Conservation (phyloP, 2,888 invertebrate species). For the Caenorhabditis macrosperma region DNA sequence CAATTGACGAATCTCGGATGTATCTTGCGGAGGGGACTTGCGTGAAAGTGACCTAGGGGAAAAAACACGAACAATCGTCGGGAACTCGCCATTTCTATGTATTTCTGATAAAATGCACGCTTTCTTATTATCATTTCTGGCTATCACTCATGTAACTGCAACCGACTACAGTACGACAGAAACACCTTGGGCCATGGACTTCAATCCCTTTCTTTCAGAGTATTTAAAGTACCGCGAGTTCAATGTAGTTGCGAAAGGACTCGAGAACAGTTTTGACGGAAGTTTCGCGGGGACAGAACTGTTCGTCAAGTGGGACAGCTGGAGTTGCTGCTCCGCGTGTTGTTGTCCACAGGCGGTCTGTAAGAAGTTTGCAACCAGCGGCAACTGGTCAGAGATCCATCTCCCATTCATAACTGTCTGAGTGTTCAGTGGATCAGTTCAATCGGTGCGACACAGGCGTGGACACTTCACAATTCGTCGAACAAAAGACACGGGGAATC, state of each 20-base stretch:
- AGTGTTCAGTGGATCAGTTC: constrained; percentile 18
- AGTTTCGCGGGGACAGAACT: constrained; percentile 25
- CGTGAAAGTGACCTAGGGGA: background rate
- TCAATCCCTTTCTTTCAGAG: constrained; percentile 26
- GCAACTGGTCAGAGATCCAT: constrained; percentile 17
- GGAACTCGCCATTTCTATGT: background rate
- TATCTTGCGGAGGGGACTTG: background rate
- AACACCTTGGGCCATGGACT: no score
- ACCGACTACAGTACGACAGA: background rate
- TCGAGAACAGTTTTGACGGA: constrained; percentile 1
- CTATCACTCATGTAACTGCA: background rate
- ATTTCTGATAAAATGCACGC: background rate
- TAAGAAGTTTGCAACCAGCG: constrained; percentile 21
- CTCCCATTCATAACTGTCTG: background rate
- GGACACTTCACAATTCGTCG: constrained; percentile 15
- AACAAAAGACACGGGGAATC: constrained; percentile 11
- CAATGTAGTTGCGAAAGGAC: constrained; percentile 1
- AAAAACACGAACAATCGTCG: no score
- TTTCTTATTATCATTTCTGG: background rate
- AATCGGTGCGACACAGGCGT: constrained; percentile 16
- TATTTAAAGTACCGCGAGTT: constrained; percentile 23
- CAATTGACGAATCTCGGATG: background rate
- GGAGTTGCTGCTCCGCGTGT: constrained; percentile 58
- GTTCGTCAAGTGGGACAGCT: constrained; percentile 43
- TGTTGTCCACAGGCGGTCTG: constrained; percentile 48